Evolutionary conservation across 2,797 vertebrate genomes (phyloP).

Genomic region (Liparis tanakae): DNA sequence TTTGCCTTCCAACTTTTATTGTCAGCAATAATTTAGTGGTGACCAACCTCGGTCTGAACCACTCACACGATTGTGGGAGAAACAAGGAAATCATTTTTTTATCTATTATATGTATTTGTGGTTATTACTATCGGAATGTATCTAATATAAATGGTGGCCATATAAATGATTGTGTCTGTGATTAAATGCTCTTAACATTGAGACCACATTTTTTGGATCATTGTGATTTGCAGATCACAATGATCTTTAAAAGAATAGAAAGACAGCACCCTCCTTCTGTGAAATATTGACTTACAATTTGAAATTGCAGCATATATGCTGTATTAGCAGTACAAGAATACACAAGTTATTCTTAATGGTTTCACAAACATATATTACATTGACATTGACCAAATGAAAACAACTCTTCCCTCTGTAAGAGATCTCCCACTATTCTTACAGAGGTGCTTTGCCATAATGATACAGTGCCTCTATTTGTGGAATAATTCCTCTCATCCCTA

Average conservation of each 20-base stretch:
- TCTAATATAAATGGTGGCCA: neutral
- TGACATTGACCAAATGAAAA: neutral
- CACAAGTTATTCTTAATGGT: neutral
- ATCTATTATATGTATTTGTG: neutral
- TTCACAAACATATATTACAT: conserved; percentile 1
- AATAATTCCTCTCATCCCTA: conserved; percentile 22
- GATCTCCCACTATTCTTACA: neutral
- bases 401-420: neutral
- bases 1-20: neutral
- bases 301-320: neutral
- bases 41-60: neutral
- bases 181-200: neutral
- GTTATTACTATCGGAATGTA: neutral
- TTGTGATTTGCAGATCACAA: neutral
- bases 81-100: neutral
- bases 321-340: neutral
- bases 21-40: neutral
- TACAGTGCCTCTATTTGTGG: neutral
- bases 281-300: neutral
- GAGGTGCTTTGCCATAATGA: neutral
- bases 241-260: neutral
- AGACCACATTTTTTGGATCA: neutral
- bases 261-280: neutral
- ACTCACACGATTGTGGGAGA: neutral
- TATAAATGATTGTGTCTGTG: neutral